Evolutionary conservation across 2,113 vertebrate genomes (phyloP).

Genomic region (Pelmatolapia mariae): DNA sequence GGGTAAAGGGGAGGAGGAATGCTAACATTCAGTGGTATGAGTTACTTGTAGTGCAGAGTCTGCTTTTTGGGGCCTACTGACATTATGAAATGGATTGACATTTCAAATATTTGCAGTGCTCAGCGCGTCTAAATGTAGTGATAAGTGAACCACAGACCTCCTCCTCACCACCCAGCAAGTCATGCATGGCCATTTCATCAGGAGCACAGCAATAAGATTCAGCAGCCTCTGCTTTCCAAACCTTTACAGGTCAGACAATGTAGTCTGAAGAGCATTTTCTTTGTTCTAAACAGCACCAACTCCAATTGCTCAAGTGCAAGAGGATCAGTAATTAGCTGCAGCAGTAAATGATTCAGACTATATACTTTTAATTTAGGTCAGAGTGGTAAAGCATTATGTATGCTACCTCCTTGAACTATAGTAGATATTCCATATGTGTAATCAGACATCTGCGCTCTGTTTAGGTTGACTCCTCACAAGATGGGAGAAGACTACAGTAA

Average conservation of each 20-base stretch:
- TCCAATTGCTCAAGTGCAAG: constrained; percentile 8
- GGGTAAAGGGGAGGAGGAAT: neutral
- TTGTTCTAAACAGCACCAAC: constrained; percentile 1
- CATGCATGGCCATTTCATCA: constrained; percentile 85
- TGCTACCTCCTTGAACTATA: neutral
- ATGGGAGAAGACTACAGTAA: neutral
- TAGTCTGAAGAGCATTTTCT: constrained; percentile 20
- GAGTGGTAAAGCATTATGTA: neutral
- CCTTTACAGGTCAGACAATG: constrained; percentile 64
- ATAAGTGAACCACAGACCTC: constrained; percentile 73
- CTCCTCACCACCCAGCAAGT: constrained; percentile 65
- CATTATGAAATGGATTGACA: constrained; percentile 92
- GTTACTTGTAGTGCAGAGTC: constrained; percentile 71
- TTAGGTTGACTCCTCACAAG: constrained; percentile 5
- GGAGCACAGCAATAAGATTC: constrained; percentile 75
- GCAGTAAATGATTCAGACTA: neutral
- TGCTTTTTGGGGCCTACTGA: constrained; percentile 80
- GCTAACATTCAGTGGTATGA: constrained; percentile 65
- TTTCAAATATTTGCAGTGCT: constrained; percentile 92
- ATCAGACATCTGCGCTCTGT: neutral
- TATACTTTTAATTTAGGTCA: constrained; percentile 8
- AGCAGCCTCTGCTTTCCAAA: constrained; percentile 70
- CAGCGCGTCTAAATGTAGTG: constrained; percentile 79
- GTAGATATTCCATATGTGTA: neutral
- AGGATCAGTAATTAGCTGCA: neutral